A percentile compares a stretch with the other conserved stretches of the same genome.
These are phyloP conservation scores for Pantelozetes paolii DNA, from an alignment of 2,888 invertebrate species.

Conservation along the genomic window DNA sequence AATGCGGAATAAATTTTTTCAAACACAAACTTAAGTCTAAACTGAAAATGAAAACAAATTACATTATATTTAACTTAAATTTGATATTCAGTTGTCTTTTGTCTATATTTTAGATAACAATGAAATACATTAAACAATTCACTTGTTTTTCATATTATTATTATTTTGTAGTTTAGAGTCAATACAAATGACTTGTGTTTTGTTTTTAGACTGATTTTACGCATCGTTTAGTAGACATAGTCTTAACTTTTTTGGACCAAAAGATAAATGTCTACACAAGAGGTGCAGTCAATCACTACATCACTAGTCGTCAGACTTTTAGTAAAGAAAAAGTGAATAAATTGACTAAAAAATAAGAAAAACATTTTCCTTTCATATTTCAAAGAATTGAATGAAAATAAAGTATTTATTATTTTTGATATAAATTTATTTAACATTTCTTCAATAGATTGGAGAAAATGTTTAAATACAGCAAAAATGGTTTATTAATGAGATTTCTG, in stretches of 20 bases:
- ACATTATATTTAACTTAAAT: background rate
- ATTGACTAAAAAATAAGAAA: background rate
- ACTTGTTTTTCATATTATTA: background rate
- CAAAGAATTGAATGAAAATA: background rate
- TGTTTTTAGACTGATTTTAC: conserved; percentile 27
- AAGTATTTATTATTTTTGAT: background rate
- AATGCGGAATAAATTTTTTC: conserved; percentile 16
- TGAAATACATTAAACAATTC: background rate
- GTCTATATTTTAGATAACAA: background rate
- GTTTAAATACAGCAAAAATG: background rate
- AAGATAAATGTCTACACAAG: conserved; percentile 32
- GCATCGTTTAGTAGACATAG: conserved; percentile 22
- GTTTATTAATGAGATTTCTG: too few species aligned
- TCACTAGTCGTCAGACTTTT: background rate
- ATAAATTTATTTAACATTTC: background rate
- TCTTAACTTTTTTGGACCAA: conserved; percentile 8
- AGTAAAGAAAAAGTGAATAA: background rate
- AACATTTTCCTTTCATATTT: background rate
- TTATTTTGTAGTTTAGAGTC: background rate
- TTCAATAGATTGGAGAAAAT: background rate
- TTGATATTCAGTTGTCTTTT: background rate
- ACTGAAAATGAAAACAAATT: background rate
- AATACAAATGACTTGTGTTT: background rate
- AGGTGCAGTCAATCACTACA: conserved; percentile 34
- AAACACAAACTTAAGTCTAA: background rate